phyloP scores from a whole-genome alignment of 2,888 invertebrate genomes.

The Chrysina gloriosa region DNA sequence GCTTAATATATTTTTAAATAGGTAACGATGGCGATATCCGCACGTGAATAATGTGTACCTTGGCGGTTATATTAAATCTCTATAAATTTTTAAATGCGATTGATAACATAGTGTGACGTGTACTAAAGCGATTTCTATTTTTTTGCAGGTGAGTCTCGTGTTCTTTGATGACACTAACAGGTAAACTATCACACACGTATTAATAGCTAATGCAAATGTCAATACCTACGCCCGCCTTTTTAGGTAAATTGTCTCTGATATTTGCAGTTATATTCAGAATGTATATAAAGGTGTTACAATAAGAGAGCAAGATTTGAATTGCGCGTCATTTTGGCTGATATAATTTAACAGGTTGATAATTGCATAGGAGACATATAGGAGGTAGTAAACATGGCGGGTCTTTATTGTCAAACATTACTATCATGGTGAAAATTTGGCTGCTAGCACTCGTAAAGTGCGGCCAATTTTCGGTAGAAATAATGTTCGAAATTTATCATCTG shows the following conservation, averaged over 20 bases:
- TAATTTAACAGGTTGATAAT: no score
- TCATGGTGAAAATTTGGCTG: no score
- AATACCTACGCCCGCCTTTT: not conserved
- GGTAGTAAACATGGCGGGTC: no score
- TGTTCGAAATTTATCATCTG: no score
- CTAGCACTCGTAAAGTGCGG: no score
- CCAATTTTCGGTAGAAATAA: no score
- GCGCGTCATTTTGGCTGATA: no score
- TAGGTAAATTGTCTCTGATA: not conserved
- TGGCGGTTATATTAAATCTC: not conserved
- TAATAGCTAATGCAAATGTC: not conserved
- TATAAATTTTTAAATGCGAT: constrained; percentile 20
- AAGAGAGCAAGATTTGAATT: no score
- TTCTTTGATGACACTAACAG: constrained; percentile 15
- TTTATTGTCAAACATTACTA: no score
- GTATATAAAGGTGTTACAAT: no score
- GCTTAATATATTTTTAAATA: constrained; percentile 3
- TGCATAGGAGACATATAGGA: no score
- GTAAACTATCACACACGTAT: constrained; percentile 12
- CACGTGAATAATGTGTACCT: constrained; percentile 9
- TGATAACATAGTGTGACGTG: constrained; percentile 20
- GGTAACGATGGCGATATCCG: not conserved
- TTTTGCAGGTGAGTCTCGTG: constrained; percentile 26
- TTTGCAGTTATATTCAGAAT: no score
- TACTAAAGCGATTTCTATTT: constrained; percentile 7